Evolutionary conservation across 2,113 vertebrate genomes (phyloP).

Genomic region (Tragelaphus scriptus): DNA sequence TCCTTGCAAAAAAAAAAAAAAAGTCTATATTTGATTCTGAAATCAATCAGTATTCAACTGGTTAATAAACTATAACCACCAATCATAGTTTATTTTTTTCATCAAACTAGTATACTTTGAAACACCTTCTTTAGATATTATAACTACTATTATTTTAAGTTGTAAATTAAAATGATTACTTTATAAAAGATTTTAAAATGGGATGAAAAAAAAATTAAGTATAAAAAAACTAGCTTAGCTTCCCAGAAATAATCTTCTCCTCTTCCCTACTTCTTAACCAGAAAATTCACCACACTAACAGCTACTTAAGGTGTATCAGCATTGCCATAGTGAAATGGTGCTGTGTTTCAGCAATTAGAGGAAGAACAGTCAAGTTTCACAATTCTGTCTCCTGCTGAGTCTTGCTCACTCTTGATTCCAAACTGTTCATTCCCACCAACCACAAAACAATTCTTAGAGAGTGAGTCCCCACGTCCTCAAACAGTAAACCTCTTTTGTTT

Average conservation of each 20-base stretch:
- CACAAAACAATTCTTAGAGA: not conserved
- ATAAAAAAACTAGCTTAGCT: not conserved
- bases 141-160: not conserved
- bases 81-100: not conserved
- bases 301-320: not conserved
- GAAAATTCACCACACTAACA: not conserved
- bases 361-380: not conserved
- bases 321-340: not conserved
- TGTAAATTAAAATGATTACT: not conserved
- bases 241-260: not conserved
- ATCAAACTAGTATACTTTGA: not conserved
- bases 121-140: not conserved
- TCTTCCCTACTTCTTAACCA: not conserved
- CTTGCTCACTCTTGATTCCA: not conserved
- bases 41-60: not conserved
- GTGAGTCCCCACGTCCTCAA: not conserved
- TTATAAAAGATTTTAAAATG: not conserved
- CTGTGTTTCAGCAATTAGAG: not conserved
- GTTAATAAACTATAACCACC: not conserved
- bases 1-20: not conserved
- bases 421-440: not conserved
- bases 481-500: not conserved
- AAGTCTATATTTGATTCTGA: not conserved
- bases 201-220: not conserved
- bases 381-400: not conserved